Base-by-base conservation (phyloP, 2,888 invertebrate genomes). In the Argynnis bischoffii region DNA sequence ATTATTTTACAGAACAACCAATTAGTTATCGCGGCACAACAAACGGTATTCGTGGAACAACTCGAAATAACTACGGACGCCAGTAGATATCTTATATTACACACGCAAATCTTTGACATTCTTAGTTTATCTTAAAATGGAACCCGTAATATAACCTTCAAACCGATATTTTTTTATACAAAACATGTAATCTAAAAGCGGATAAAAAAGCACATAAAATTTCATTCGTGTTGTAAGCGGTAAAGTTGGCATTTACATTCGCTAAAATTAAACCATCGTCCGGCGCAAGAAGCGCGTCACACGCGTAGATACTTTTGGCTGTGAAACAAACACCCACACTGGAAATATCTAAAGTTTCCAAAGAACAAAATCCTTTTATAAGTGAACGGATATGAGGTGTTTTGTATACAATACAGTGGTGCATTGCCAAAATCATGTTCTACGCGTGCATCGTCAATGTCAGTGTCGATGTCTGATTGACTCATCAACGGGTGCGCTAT, bases 221-320 rank as follows among this genome's bases (percentile, higher is more conserved):
- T 84, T 84, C 84, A 82, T 84, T 75, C 75, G 79, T 77, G 76
- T 53, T 76, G 78, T 79, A 79, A 78, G 78, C 81, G 76, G 81
- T 83, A 83, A 85, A 81, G 81, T 84, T 90, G 89, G 88, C 90
- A 91, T 91, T 90, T 89, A 86, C 86, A 82, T 76, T 79, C 73
- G 81, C 86, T 91, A 92, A 87, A 87, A 86, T 87, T 91, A 90
- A 82, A 85, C 74, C 67, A 73, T 78, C 80, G 80, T 78, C 81
- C 79, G 77, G 72, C 70, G 78, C 76, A 76, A 77, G 75, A 78
- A 75, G 69, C 74, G 83, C 85, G 86, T 83, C 84, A 81, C 81
- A 80, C 78, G 70, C 76, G 77, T 77, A 77, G 75, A 78, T 76
- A 79, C 72, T 78, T 82, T 88, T 88, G 85, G 84, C 85, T 78